Evolutionary conservation across 1,140 invertebrate genomes (phyloP).

Genomic region (Drosophila albomicans): DNA sequence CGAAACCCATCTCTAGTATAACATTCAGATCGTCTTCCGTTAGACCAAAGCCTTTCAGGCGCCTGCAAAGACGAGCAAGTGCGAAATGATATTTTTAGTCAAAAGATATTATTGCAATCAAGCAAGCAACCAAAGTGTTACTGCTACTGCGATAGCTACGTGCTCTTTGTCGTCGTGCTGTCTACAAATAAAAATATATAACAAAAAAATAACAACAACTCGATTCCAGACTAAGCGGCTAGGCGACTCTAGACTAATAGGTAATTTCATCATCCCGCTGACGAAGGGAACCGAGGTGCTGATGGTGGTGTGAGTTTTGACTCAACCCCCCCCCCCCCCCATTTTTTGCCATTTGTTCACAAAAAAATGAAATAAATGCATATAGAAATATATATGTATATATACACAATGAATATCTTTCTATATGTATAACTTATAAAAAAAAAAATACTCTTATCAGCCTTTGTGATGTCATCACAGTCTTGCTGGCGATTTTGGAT

Average conservation of each 20-base stretch:
- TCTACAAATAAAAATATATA: constrained; percentile 18
- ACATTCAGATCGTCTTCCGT: constrained; percentile 89
- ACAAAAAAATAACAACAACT: background rate
- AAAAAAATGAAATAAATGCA: constrained; percentile 17
- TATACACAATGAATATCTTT: constrained; percentile 1
- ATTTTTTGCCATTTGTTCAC: background rate
- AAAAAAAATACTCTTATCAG: constrained; percentile 31
- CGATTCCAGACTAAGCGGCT: constrained; percentile 15
- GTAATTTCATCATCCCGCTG: constrained; percentile 33
- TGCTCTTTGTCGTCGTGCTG: constrained; percentile 45
- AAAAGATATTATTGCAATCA: constrained; percentile 11
- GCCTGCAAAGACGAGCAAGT: constrained; percentile 80
- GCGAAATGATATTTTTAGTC: constrained; percentile 10
- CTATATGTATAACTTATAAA: constrained; percentile 3
- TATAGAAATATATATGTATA: background rate
- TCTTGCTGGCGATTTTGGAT: constrained; percentile 24
- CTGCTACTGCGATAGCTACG: constrained; percentile 21
- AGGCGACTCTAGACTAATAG: constrained; percentile 20
- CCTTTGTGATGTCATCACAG: constrained; percentile 27
- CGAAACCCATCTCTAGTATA: constrained; percentile 85
- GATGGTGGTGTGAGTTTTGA: constrained; percentile 2
- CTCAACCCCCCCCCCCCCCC: background rate
- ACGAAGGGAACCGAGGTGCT: constrained; percentile 1
- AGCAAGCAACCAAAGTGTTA: constrained; percentile 11
- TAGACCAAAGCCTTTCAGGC: constrained; percentile 89